phyloP scores from a whole-genome alignment of 2,113 vertebrate genomes.

The Australoheros scitulus region DNA sequence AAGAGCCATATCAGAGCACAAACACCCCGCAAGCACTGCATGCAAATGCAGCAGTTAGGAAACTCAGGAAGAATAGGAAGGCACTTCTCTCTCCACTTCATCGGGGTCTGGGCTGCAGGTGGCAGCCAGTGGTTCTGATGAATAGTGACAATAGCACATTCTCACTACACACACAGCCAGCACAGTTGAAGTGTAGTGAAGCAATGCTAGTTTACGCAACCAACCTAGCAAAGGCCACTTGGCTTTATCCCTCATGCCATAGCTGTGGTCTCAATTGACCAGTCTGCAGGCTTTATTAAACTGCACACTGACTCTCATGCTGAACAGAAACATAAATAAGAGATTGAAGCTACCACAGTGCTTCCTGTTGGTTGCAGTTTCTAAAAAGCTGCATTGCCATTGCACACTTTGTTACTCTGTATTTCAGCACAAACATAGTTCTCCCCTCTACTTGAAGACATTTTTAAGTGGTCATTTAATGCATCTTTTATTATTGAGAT shows the following conservation, averaged over 20 bases:
- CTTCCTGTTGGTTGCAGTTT: constrained; percentile 29
- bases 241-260: constrained; percentile 13
- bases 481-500: neutral
- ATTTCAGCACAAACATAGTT: constrained; percentile 17
- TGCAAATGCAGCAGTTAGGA: constrained; percentile 24
- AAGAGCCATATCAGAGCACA: neutral
- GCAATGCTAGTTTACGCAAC: constrained; percentile 15
- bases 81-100: constrained; percentile 17
- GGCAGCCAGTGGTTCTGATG: constrained; percentile 52
- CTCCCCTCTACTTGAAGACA: neutral
- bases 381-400: constrained; percentile 4
- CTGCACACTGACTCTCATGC: neutral
- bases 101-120: constrained; percentile 53
- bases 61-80: constrained; percentile 5
- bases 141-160: constrained; percentile 49
- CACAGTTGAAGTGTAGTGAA: constrained; percentile 25
- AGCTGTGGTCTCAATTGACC: constrained; percentile 31
- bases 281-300: constrained; percentile 36
- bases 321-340: constrained; percentile 8
- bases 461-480: neutral
- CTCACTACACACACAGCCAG: constrained; percentile 38
- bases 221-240: constrained; percentile 31
- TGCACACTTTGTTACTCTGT: constrained; percentile 30
- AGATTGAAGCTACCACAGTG: constrained; percentile 1
- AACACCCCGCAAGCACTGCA: constrained; percentile 7